Evolutionary conservation across 2,113 vertebrate genomes (phyloP).

Genomic region (Pollachius pollachius): DNA sequence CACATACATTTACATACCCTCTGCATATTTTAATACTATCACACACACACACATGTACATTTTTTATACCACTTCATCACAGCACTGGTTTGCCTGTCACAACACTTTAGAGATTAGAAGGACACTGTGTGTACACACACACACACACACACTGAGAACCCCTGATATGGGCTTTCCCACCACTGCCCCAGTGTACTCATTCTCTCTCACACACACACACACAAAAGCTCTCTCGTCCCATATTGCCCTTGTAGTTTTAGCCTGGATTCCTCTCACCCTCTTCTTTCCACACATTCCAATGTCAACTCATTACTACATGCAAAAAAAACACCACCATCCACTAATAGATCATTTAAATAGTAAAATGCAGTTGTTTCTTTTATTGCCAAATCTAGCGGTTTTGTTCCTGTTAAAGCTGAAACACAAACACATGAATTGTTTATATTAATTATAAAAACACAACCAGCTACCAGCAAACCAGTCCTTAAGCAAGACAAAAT

Average conservation of each 20-base stretch:
- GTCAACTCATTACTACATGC: conserved; percentile 35
- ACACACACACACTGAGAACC: conserved; percentile 64
- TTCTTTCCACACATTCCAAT: conserved; percentile 41
- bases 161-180: conserved; percentile 69
- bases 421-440: neutral
- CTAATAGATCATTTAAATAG: neutral
- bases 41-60: no score
- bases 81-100: no score
- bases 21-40: no score
- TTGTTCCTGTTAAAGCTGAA: neutral
- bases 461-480: conserved; percentile 19
- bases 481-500: neutral
- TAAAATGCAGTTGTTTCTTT: no score
- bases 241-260: conserved; percentile 41
- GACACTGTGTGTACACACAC: conserved; percentile 24
- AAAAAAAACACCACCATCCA: conserved; percentile 27
- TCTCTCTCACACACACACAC: conserved; percentile 45
- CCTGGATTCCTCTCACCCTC: neutral
- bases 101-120: neutral
- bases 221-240: conserved; percentile 44
- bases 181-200: conserved; percentile 57
- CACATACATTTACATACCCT: neutral
- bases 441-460: conserved; percentile 14
- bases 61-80: no score
- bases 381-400: neutral